Evolutionary conservation across 2,797 vertebrate species (phyloP).

Genomic region (Nyctibius grandis): DNA sequence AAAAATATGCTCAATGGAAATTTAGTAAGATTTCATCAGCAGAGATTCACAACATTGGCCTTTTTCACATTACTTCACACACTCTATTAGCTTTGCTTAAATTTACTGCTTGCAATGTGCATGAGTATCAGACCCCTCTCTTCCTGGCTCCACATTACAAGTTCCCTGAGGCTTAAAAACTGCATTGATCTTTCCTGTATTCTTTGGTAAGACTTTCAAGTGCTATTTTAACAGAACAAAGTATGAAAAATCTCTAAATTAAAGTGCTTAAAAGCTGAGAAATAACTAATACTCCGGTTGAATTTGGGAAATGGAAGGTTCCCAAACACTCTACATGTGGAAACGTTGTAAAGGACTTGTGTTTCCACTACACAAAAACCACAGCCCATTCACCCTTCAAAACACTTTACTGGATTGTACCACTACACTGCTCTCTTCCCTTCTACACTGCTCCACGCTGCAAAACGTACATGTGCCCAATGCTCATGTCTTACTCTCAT

Average conservation of each 20-base stretch:
- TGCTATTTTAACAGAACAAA: neutral
- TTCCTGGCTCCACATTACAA: neutral
- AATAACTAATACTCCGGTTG: neutral
- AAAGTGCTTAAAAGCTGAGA: neutral
- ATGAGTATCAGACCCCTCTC: neutral
- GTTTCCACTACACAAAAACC: neutral
- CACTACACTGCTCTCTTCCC: neutral
- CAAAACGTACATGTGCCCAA: neutral
- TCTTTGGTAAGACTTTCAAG: neutral
- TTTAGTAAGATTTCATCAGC: neutral
- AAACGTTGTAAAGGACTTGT: neutral
- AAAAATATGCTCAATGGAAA: neutral
- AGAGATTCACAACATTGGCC: neutral
- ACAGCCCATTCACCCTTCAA: neutral
- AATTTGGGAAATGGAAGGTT: neutral
- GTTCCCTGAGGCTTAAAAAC: neutral
- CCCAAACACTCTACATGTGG: neutral
- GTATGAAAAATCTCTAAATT: neutral
- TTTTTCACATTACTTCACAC: neutral
- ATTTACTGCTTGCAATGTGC: neutral
- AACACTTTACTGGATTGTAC: neutral
- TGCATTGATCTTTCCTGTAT: neutral
- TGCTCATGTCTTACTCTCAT: neutral
- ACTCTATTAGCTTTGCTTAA: neutral
- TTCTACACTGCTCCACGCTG: neutral